Base-by-base conservation (phyloP, 2,113 vertebrate genomes). In the Hippopotamus amphibius region DNA sequence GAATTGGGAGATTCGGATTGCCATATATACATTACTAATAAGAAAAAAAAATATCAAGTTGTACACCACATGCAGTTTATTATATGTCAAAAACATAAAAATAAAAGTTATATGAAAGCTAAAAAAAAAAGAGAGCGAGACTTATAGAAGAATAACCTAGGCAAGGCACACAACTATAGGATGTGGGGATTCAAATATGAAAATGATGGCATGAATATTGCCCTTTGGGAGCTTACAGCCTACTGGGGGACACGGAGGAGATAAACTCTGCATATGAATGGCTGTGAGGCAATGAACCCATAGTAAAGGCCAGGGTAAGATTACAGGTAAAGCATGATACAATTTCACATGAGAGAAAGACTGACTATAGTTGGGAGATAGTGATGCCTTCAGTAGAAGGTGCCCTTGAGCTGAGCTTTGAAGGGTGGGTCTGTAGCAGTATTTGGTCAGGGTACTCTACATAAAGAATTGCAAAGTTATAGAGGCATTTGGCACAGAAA, bases 381-480 rank as follows among this genome's bases (percentile, higher is more conserved):
- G 55, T 5, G 22, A 80, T 46, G 7, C 1, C 30, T 91, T 71
- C 28, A 33, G 15, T 5, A 65, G 24, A 46, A 68, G 22, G 9
- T 80, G 6, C 28, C 2, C 43, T 87, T 68, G 43, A 63, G 13
- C 0, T 92, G 16, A 65, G 2, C 19, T 63, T 92, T 43, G 15
- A 80, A 68, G 1, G 11, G 9, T 30, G 28, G 3, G 19, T 65
- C 43, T 14, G 3, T 59, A 63, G 13, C 22, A 43, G 5, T 79
- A 8, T 8, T 55, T 50, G 11, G 3, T 6, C 7, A 12, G 2
- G 3, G 3, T 7, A 0, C 8, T 41, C 30, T 69, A 59, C 7
- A 66, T 53, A 37, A 61, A 53, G 12, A 43, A 0, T n/a, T 79
- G 59, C 5, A 43, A 93, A 93, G 7, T 3, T 22, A 80, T 14